Conservation (phyloP, 2,113 vertebrate genomes). For the Daboia siamensis region DNA sequence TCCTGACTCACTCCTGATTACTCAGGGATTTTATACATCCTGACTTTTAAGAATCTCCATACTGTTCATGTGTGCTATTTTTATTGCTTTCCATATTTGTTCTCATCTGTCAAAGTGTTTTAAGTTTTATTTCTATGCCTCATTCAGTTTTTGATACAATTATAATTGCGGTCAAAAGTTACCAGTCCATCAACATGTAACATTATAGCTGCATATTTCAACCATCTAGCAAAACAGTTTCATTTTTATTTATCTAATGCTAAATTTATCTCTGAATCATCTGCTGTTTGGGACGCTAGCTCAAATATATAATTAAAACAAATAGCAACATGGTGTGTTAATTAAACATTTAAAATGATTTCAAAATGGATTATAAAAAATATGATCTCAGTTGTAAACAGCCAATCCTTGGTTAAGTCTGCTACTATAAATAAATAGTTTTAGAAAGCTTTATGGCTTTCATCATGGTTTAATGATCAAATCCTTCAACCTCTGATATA, state of each 20-base stretch:
- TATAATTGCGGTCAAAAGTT: not conserved
- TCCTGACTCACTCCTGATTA: not conserved
- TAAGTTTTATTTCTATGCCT: not conserved
- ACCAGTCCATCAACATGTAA: not conserved
- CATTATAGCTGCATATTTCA: slow-evolving; percentile 6
- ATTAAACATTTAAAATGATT: slow-evolving; percentile 21
- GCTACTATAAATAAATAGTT: slow-evolving; percentile 3
- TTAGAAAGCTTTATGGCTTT: not conserved
- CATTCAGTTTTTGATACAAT: not conserved
- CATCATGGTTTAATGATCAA: not conserved
- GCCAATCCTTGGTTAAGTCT: not conserved
- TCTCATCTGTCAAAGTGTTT: not conserved
- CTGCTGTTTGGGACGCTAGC: slow-evolving; percentile 1
- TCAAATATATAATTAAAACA: slow-evolving; percentile 14
- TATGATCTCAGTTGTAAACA: slow-evolving; percentile 4
- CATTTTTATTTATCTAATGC: slow-evolving; percentile 6
- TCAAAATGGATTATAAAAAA: slow-evolving; percentile 2
- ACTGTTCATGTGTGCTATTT: not conserved
- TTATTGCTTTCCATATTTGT: not conserved
- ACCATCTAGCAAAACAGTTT: not conserved
- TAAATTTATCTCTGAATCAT: slow-evolving; percentile 19
- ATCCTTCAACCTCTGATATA: not conserved
- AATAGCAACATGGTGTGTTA: slow-evolving; percentile 12
- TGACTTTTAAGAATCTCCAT: not conserved
- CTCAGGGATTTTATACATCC: not conserved